Conservation (phyloP, 2,888 invertebrate genomes). For the Acrocyrtus sp. region DNA sequence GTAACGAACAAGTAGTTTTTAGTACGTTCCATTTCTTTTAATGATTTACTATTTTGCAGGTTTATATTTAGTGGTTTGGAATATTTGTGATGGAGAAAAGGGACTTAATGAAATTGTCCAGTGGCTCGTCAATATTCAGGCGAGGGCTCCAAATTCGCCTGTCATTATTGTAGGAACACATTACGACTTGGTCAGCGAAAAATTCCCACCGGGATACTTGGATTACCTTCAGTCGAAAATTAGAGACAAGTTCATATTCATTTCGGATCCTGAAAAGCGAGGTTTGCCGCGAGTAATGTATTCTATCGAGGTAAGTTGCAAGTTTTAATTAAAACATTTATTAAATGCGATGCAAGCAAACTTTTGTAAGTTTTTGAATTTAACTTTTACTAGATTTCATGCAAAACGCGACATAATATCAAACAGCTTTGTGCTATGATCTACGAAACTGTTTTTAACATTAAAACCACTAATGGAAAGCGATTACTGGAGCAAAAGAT, state of each 20-base stretch:
- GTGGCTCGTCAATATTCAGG: slow-evolving; percentile 96
- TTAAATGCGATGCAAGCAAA: not conserved
- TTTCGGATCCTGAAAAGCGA: slow-evolving; percentile 95
- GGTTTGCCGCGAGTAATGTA: slow-evolving; percentile 93
- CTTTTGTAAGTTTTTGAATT: not conserved
- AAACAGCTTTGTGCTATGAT: slow-evolving; percentile 89
- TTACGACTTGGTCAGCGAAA: slow-evolving; percentile 84
- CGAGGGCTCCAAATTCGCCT: slow-evolving; percentile 94
- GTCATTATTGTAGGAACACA: slow-evolving; percentile 97
- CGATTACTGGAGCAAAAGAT: slow-evolving; percentile 91
- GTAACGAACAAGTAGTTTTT: not conserved
- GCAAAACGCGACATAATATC: slow-evolving; percentile 89
- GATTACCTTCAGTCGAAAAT: slow-evolving; percentile 90
- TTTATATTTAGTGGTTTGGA: slow-evolving; percentile 95
- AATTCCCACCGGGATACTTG: slow-evolving; percentile 69
- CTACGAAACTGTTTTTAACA: slow-evolving; percentile 92
- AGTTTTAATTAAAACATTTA: not conserved
- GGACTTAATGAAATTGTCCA: slow-evolving; percentile 91
- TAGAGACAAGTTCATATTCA: slow-evolving; percentile 85
- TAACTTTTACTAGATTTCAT: slow-evolving; percentile 66
- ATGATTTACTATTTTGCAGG: slow-evolving; percentile 30
- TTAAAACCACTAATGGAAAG: slow-evolving; percentile 92
- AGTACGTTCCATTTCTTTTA: not conserved
- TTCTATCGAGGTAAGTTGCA: slow-evolving; percentile 80
- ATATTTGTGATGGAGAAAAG: slow-evolving; percentile 88